Conservation (phyloP, 2,113 vertebrate species). For the Papio anubis region DNA sequence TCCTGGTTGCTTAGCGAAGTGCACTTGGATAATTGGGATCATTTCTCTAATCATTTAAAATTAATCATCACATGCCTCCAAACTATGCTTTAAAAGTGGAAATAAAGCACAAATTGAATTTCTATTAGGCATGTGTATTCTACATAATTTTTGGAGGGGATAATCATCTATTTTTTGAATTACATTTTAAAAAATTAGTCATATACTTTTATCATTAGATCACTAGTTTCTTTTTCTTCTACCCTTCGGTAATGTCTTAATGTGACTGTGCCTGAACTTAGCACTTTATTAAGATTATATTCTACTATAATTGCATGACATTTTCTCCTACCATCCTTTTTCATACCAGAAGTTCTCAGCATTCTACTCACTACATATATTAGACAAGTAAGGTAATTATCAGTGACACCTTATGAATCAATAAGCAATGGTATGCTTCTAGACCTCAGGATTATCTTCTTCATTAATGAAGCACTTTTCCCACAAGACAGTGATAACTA, state of each 20-base stretch:
- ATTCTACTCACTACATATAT: background rate
- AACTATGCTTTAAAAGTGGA: conserved; percentile 67
- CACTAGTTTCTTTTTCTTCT: conserved; percentile 12
- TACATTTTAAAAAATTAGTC: background rate
- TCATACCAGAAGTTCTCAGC: conserved; percentile 18
- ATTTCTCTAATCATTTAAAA: conserved; percentile 92
- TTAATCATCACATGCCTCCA: conserved; percentile 86
- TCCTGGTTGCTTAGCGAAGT: conserved; percentile 87
- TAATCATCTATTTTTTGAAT: background rate
- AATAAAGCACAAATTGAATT: conserved; percentile 19
- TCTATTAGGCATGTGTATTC: background rate
- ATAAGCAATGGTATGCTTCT: background rate
- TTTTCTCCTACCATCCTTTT: background rate
- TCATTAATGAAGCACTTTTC: background rate
- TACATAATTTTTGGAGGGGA: background rate
- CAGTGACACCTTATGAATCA: conserved; percentile 39
- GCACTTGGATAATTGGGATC: conserved; percentile 85
- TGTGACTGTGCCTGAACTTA: background rate
- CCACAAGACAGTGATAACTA: background rate
- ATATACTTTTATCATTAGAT: background rate
- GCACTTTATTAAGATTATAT: background rate
- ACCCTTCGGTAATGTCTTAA: background rate
- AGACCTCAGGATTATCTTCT: background rate
- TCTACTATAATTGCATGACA: background rate
- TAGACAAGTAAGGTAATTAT: background rate